Percentiles rank a stretch among this genome's conserved stretches.
These are phyloP conservation scores for Sesia bembeciformis DNA, from an alignment of 2,888 invertebrate species.

Conservation along the genomic window DNA sequence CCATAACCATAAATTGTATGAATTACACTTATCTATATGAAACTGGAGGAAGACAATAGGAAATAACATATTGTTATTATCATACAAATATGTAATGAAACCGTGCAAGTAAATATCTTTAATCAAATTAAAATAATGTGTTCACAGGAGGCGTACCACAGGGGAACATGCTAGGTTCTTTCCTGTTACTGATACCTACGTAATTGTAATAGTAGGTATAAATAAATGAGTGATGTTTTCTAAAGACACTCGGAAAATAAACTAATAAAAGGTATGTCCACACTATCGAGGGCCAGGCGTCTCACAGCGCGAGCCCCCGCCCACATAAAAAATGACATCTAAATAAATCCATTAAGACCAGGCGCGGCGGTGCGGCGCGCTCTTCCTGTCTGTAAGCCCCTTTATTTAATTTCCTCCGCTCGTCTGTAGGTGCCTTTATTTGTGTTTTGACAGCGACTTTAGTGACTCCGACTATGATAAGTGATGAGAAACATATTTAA, in stretches of 20 bases:
- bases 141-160: too few species aligned
- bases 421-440: slow-evolving; percentile 60
- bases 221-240: too few species aligned
- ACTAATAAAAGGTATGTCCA: slow-evolving; percentile 32
- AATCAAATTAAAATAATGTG: too few species aligned
- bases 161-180: too few species aligned
- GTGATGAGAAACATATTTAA: slow-evolving; percentile 59
- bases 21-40: too few species aligned
- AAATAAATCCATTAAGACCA: slow-evolving; percentile 70
- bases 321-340: slow-evolving; percentile 75
- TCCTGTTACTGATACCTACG: too few species aligned
- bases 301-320: slow-evolving; percentile 59
- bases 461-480: slow-evolving; percentile 31
- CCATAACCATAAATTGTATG: too few species aligned
- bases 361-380: slow-evolving; percentile 32
- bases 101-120: too few species aligned
- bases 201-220: too few species aligned
- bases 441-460: slow-evolving; percentile 56
- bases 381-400: slow-evolving; percentile 64
- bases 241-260: neutral
- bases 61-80: too few species aligned
- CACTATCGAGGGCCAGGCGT: slow-evolving; percentile 39
- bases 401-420: slow-evolving; percentile 46
- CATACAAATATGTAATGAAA: too few species aligned
- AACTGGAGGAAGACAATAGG: too few species aligned